These are phyloP conservation scores for Benitochromis conjunctus DNA, from an alignment of 2,113 vertebrate genomes.

Conservation along the genomic window DNA sequence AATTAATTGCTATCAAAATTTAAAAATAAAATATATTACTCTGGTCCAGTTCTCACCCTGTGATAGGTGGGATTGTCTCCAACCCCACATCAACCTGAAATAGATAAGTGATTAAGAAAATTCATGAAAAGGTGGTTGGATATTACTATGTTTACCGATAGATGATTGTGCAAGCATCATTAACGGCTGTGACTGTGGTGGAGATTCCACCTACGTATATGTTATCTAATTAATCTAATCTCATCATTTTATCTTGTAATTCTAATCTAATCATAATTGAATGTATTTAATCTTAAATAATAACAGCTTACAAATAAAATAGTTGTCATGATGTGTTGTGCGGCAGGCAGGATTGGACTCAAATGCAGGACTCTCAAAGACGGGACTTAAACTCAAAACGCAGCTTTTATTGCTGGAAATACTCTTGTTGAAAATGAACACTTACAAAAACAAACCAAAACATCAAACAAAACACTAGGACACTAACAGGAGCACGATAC, in stretches of 20 bases:
- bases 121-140: neutral
- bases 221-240: neutral
- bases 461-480: no score
- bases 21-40: neutral
- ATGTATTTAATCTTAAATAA: neutral
- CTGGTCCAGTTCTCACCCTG: neutral
- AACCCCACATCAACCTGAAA: neutral
- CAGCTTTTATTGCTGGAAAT: no score
- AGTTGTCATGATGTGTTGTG: no score
- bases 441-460: no score
- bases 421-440: no score
- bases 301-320: neutral
- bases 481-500: no score
- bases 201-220: neutral
- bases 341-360: no score
- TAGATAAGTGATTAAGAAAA: neutral
- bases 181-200: neutral
- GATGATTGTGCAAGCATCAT: neutral
- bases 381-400: no score
- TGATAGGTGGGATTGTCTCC: neutral
- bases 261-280: neutral
- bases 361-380: no score
- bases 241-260: neutral
- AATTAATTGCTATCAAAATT: neutral
- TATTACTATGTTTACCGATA: neutral